Conservation (phyloP, 1,140 invertebrate species). For the Drosophila prosaltans region DNA sequence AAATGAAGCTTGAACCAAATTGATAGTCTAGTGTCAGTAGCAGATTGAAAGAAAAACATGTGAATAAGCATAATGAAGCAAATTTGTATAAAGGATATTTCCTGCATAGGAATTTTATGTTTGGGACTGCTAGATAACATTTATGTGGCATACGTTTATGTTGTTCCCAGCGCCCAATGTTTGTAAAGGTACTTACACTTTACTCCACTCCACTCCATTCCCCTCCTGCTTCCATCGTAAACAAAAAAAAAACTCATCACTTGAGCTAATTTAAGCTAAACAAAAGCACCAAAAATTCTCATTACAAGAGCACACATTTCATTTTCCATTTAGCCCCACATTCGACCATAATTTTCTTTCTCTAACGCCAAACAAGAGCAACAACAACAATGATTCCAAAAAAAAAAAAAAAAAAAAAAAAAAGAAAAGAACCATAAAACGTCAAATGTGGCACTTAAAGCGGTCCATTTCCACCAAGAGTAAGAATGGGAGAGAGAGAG, state of each 20-base stretch:
- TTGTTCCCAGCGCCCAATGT: neutral
- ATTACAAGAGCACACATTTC: slow-evolving; percentile 69
- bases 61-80: slow-evolving; percentile 1
- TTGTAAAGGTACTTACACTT: slow-evolving; percentile 1
- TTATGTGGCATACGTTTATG: slow-evolving; percentile 6
- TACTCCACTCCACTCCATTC: neutral
- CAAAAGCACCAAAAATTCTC: slow-evolving; percentile 64
- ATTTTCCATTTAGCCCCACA: slow-evolving; percentile 48
- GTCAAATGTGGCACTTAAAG: slow-evolving; percentile 80
- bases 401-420: neutral
- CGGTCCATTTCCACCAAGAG: slow-evolving; percentile 57
- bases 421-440: slow-evolving; percentile 58
- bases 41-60: slow-evolving; percentile 9
- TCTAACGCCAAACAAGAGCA: slow-evolving; percentile 10
- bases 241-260: slow-evolving; percentile 51
- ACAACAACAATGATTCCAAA: neutral
- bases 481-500: slow-evolving; percentile 5
- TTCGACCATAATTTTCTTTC: slow-evolving; percentile 45
- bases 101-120: neutral
- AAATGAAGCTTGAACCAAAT: slow-evolving; percentile 56
- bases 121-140: neutral
- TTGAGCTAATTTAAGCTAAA: slow-evolving; percentile 74
- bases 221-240: slow-evolving; percentile 31
- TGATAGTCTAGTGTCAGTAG: slow-evolving; percentile 32
- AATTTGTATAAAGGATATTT: neutral